Conservation (phyloP, 2,113 vertebrate genomes). For the Bambusicola thoracicus region DNA sequence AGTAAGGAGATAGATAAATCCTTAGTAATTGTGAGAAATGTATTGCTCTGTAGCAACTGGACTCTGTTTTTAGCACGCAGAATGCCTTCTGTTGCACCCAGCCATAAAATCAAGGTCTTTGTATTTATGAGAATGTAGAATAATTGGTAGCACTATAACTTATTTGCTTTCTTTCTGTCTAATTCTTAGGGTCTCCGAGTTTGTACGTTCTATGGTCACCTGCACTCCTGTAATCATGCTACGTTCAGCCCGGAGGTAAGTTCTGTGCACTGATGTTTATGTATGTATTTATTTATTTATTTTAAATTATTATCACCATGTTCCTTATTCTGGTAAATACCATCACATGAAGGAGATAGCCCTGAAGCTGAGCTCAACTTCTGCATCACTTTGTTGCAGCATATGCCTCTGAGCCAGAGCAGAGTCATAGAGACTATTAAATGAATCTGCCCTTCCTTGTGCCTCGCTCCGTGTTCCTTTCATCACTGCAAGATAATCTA, state of each 20-base stretch:
- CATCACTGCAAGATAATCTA: not conserved
- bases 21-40: not conserved
- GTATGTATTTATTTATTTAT: not conserved
- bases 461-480: not conserved
- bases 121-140: not conserved
- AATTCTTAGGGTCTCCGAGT: slow-evolving; percentile 70
- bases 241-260: slow-evolving; percentile 72
- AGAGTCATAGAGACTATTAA: not conserved
- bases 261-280: not conserved
- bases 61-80: not conserved
- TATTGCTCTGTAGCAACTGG: not conserved
- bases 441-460: not conserved
- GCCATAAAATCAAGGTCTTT: not conserved
- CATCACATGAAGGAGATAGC: not conserved
- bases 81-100: not conserved
- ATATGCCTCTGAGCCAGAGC: not conserved
- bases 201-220: slow-evolving; percentile 81
- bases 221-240: slow-evolving; percentile 82
- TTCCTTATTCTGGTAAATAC: not conserved
- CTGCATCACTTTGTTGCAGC: not conserved
- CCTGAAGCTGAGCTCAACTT: not conserved
- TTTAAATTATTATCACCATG: not conserved
- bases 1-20: not conserved
- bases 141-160: not conserved
- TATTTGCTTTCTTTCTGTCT: not conserved